A percentile compares a stretch with the other conserved stretches of the same genome.
Conservation (phyloP, 2,113 vertebrate species). For the Passer domesticus region DNA sequence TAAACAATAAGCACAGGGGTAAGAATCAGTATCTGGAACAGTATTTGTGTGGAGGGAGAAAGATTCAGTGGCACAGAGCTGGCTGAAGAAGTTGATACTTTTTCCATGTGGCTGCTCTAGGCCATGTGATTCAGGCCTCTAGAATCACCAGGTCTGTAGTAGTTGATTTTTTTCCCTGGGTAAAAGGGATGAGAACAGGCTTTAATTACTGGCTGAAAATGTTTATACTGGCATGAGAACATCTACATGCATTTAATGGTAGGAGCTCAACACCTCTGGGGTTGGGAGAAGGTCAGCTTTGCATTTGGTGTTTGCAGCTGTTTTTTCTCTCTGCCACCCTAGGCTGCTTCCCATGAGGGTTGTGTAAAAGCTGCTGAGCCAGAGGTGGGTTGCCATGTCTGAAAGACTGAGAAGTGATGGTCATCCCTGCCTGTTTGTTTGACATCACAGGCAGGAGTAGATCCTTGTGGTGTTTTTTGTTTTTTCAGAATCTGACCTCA, state of each 20-base stretch:
- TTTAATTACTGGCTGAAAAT: background rate
- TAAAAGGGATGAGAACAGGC: background rate
- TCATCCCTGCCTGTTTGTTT: background rate
- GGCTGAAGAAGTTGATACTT: too few relatives aligned
- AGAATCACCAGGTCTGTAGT: background rate
- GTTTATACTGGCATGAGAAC: background rate
- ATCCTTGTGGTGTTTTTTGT: background rate
- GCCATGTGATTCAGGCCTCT: background rate
- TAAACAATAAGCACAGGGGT: background rate
- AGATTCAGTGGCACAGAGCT: too few relatives aligned
- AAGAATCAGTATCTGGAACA: background rate
- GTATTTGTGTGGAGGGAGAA: background rate
- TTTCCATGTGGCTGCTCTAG: background rate
- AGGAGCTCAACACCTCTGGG: background rate
- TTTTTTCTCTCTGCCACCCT: background rate
- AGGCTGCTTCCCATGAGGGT: background rate
- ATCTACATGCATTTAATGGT: background rate
- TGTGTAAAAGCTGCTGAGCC: background rate
- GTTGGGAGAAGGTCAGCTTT: rapidly evolving
- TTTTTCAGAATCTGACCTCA: background rate
- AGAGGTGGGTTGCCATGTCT: background rate
- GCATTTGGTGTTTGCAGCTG: background rate
- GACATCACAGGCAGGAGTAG: background rate
- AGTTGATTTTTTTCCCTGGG: background rate
- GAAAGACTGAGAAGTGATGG: background rate